phyloP scores from a whole-genome alignment of 2,888 invertebrate genomes.

The Corythucha ciliata region DNA sequence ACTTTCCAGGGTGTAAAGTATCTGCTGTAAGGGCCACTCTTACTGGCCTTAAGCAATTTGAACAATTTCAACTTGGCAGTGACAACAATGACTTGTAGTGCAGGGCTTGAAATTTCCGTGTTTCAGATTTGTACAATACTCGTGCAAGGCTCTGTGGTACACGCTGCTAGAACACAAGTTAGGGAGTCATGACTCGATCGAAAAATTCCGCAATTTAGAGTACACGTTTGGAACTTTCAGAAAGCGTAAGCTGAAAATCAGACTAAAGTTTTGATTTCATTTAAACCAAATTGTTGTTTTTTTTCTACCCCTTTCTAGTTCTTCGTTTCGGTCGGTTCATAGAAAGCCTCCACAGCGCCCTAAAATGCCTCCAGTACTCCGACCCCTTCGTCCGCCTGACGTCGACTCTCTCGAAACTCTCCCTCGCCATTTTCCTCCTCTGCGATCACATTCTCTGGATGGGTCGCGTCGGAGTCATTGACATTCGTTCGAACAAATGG shows the following conservation, averaged over 20 bases:
- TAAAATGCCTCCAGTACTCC: constrained; percentile 61
- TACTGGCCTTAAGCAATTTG: no score
- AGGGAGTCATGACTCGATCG: constrained; percentile 12
- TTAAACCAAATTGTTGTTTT: background rate
- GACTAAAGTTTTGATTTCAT: background rate
- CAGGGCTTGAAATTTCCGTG: no score
- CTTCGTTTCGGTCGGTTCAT: constrained; percentile 74
- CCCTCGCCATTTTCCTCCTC: constrained; percentile 67
- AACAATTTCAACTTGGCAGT: no score
- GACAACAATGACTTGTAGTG: no score
- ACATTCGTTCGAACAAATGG: constrained; percentile 67
- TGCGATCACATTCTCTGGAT: constrained; percentile 84
- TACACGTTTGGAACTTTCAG: constrained; percentile 21
- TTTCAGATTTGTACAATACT: constrained; percentile 22
- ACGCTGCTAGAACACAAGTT: constrained; percentile 13
- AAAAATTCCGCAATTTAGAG: constrained; percentile 22
- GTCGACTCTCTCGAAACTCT: constrained; percentile 67
- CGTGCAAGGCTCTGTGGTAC: constrained; percentile 20
- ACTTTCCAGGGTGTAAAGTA: no score
- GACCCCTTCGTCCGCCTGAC: constrained; percentile 61
- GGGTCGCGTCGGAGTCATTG: constrained; percentile 57
- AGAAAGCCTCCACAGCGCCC: constrained; percentile 66
- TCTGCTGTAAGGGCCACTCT: no score
- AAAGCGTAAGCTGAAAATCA: constrained; percentile 13
- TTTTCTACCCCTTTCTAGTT: constrained; percentile 48